These are phyloP conservation scores for Rhinolophus ferrumequinum DNA, from an alignment of 2,113 vertebrate genomes.

Conservation along the genomic window DNA sequence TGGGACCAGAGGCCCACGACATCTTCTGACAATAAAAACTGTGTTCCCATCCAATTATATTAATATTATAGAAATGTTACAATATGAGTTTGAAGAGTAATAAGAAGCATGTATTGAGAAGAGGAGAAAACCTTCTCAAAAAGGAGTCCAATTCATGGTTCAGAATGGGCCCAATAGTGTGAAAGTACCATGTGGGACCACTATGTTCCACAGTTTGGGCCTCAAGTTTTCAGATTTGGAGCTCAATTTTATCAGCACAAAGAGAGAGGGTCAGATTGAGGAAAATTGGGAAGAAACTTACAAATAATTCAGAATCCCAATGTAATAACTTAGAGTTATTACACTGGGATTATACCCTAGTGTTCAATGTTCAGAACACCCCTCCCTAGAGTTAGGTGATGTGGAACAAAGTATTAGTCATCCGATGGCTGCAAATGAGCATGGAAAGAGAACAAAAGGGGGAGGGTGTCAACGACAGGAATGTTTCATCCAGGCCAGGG, in stretches of 20 bases:
- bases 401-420: neutral
- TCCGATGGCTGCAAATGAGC: neutral
- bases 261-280: neutral
- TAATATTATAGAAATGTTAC: slow-evolving; percentile 34
- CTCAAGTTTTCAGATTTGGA: slow-evolving; percentile 8
- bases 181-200: neutral
- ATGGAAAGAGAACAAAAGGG: neutral
- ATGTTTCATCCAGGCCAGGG: neutral
- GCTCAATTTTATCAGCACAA: neutral
- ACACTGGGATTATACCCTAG: neutral
- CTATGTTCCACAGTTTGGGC: neutral
- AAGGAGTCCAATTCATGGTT: neutral
- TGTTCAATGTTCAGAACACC: neutral
- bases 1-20: neutral
- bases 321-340: slow-evolving; percentile 19
- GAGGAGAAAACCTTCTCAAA: neutral
- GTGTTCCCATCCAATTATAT: neutral
- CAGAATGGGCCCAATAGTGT: neutral
- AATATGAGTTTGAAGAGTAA: slow-evolving; percentile 4
- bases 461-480: neutral
- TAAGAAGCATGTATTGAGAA: neutral
- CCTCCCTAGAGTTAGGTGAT: neutral
- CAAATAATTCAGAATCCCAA: slow-evolving; percentile 8
- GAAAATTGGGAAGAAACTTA: slow-evolving; percentile 9
- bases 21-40: neutral